These are phyloP conservation scores for Cydia splendana DNA, from an alignment of 1,140 invertebrate species.

Conservation along the genomic window DNA sequence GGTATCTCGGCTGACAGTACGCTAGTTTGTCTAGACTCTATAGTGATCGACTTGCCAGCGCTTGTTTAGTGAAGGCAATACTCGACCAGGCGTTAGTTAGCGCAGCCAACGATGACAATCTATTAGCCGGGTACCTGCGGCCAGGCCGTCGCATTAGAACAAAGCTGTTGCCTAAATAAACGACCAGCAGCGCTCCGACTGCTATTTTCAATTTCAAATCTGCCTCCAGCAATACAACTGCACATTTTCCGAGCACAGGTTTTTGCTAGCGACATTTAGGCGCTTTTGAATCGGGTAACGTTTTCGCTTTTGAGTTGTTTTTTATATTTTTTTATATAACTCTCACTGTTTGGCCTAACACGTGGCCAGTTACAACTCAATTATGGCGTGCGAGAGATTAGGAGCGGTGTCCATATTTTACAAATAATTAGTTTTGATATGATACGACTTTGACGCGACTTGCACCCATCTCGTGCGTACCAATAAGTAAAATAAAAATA, in stretches of 20 bases:
- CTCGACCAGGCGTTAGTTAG: slow-evolving; percentile 16
- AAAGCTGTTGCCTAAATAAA: slow-evolving; percentile 60
- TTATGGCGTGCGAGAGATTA: no score
- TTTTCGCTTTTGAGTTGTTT: slow-evolving; percentile 10
- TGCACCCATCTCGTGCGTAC: no score
- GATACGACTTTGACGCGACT: no score
- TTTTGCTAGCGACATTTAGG: slow-evolving; percentile 42
- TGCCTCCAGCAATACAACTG: slow-evolving; percentile 57
- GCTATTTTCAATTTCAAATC: slow-evolving; percentile 66
- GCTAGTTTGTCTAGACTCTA: background rate
- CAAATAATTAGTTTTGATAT: no score
- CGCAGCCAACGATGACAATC: slow-evolving; percentile 25
- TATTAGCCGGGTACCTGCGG: slow-evolving; percentile 46
- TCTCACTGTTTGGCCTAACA: background rate
- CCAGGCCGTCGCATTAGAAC: slow-evolving; percentile 54
- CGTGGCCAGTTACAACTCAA: no score
- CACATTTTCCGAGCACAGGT: slow-evolving; percentile 55
- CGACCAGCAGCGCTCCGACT: slow-evolving; percentile 47
- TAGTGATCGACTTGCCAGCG: background rate
- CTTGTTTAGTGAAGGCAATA: background rate
- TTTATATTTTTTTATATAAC: background rate
- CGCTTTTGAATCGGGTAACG: slow-evolving; percentile 34
- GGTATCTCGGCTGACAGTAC: background rate
- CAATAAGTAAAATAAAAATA: no score
- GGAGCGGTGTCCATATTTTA: no score